Base-by-base conservation (phyloP, 2,113 vertebrate species). In the Rostratula benghalensis region DNA sequence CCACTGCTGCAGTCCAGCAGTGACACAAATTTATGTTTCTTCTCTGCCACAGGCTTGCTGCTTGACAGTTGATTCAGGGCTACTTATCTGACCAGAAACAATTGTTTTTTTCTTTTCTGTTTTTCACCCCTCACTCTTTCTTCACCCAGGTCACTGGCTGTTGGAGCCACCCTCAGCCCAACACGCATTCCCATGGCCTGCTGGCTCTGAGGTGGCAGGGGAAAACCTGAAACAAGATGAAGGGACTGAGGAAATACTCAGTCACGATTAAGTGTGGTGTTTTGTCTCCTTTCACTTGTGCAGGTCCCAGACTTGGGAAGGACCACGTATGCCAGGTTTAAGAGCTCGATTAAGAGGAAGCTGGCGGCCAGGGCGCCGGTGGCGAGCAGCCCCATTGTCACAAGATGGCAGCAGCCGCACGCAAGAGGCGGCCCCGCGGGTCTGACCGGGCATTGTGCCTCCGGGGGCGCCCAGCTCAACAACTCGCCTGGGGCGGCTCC, bases 351-450 rank as follows among this genome's bases (percentile, higher is more conserved):
- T 11, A 37, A 7, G 65, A 95, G 54, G 81, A 83, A 67, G 63
- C 56, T 78, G 70, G 68, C 60, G 3, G 65, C 68, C 6, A 65
- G 92, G 8, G 37, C 37, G 14, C 95, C 95, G 1, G 71, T 89
- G 87, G 97, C 96, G 0, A 98, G 98, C 77, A 98, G 98, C 57
- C 98, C 98, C 1, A 2, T 98, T 22, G n/a, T 97, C 98, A 86
- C 98, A 37, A 93, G 98, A 85, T 39, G 98, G 98, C 98, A 74
- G 94, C 97, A 93, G 84, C 89, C 3, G 65, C 93, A 37, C 68
- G 45, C 28, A 1, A 20, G 48, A 87, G 77, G 33, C 15, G 7
- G 33, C 10, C 9, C 31, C 0, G 51, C 43, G 9, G 8, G 4
- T 6, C 5, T 19, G 9, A 2, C 25, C 1, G 11, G 20, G 5